Base-by-base conservation (phyloP, 2,113 vertebrate species). In the Dasyprocta punctata region DNA sequence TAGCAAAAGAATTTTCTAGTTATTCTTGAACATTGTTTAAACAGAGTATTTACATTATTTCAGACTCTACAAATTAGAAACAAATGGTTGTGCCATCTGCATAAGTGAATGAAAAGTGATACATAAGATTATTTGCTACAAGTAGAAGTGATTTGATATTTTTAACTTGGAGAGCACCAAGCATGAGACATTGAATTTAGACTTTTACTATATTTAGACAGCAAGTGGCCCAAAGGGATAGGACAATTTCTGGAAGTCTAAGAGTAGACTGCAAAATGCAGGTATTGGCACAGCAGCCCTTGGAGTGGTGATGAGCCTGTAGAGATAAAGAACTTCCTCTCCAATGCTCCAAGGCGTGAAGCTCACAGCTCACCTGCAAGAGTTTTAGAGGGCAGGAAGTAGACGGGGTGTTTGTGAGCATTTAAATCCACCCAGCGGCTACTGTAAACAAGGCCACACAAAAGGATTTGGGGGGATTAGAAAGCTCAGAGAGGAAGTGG, bases 1-100 rank as follows among this genome's bases (percentile, higher is more conserved):
- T 63, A 98, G 96, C 86, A 4, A 54, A 97, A 98, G 26, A 92
- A 60, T 58, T 87, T 98, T 91, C 19, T 63, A 16, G 81, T 95
- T 97, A 97, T 96, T 28, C 5, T 97, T 95, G 90, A 88, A 77
- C 3, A 60, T 22, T 95, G 58, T 54, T 97, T 88, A 90, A n/a
- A 86, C 22, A 97, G 71, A 13, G 71, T 93, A 82, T 96, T 97
- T 95, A 84, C 24, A 52, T 91, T 83, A 94, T 89, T 85, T 13
- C 5, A 92, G 52, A 92, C 41, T 97, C 11, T 81, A 95, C 95
- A 95, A 30, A 92, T 54, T 82, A 44, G 17, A 67, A 97, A 78
- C 14, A 38, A 2, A 93, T n/a, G 86, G 63, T 67, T 26, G 0
- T 80, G 47, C 13, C 69, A 97, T 97, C 65, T 93, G 58, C 90